A percentile compares a stretch with the other conserved stretches of the same genome.
These are phyloP conservation scores for Amphiura filiformis DNA, from an alignment of 35 echinoderm and acorn worm genomes.

Conservation along the genomic window DNA sequence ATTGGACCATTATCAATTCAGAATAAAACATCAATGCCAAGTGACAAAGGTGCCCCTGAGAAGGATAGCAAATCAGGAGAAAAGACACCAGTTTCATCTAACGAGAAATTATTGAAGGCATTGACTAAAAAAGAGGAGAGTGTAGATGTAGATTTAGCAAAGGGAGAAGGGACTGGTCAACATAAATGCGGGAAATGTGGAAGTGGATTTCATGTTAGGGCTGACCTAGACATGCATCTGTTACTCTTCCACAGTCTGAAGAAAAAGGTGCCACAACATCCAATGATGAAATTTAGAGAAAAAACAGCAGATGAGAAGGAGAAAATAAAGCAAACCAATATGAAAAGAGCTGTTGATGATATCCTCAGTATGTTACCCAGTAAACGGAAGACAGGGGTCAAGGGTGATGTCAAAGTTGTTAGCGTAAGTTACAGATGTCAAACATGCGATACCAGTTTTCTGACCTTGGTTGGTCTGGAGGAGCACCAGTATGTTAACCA, in stretches of 20 bases:
- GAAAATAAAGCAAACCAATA: not conserved
- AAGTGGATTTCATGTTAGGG: not conserved
- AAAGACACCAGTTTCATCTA: too few relatives aligned
- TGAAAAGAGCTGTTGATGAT: not conserved
- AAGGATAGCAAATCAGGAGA: too few relatives aligned
- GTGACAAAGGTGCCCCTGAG: too few relatives aligned
- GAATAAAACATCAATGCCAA: too few relatives aligned
- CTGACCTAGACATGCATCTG: not conserved
- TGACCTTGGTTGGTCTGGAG: not conserved
- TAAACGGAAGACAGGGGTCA: not conserved
- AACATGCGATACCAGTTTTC: not conserved
- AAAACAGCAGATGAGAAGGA: not conserved
- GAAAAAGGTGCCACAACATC: not conserved
- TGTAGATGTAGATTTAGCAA: not conserved
- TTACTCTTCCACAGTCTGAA: not conserved
- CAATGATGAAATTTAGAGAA: not conserved
- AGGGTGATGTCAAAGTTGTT: not conserved
- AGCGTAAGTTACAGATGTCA: conserved; percentile 1
- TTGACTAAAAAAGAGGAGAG: not conserved
- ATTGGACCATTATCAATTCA: too few relatives aligned
- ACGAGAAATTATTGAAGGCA: too few relatives aligned
- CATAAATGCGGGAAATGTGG: not conserved
- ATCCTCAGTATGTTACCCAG: not conserved
- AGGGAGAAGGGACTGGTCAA: not conserved
- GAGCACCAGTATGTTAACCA: not conserved